Percentiles rank a stretch among this genome's conserved stretches.
phyloP scores from a whole-genome alignment of 1,140 invertebrate genomes.

The Trichonephila clavata region DNA sequence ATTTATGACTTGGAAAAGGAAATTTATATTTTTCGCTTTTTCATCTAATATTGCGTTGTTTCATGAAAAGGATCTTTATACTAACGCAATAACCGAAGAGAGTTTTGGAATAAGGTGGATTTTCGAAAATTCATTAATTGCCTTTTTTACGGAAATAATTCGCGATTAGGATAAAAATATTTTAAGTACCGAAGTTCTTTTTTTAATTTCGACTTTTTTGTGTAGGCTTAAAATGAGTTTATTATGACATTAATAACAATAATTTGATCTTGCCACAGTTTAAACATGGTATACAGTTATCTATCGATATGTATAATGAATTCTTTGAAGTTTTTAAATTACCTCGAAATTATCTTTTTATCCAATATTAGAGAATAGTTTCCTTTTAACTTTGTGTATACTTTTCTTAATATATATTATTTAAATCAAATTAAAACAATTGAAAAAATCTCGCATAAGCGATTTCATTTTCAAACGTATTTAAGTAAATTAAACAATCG shows the following conservation, averaged over 20 bases:
- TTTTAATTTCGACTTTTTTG: background rate
- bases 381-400: too few relatives aligned
- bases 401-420: too few relatives aligned
- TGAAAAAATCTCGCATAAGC: too few relatives aligned
- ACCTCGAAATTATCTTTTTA: too few relatives aligned
- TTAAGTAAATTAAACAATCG: too few relatives aligned
- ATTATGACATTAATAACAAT: background rate
- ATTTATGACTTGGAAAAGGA: conserved; percentile 23
- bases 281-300: background rate
- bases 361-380: too few relatives aligned
- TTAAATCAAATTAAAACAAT: too few relatives aligned
- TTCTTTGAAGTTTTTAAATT: too few relatives aligned
- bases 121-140: conserved; percentile 12
- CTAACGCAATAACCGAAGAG: background rate
- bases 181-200: background rate
- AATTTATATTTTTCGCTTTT: conserved; percentile 14
- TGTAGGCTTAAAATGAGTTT: background rate
- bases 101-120: background rate
- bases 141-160: background rate
- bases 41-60: conserved; percentile 7
- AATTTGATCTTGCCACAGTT: background rate
- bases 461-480: too few relatives aligned
- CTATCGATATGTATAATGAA: too few relatives aligned
- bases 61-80: conserved; percentile 29
- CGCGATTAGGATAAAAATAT: background rate